These are phyloP conservation scores for Gymnobelideus leadbeateri DNA, from an alignment of 2,113 vertebrate genomes.

Conservation along the genomic window DNA sequence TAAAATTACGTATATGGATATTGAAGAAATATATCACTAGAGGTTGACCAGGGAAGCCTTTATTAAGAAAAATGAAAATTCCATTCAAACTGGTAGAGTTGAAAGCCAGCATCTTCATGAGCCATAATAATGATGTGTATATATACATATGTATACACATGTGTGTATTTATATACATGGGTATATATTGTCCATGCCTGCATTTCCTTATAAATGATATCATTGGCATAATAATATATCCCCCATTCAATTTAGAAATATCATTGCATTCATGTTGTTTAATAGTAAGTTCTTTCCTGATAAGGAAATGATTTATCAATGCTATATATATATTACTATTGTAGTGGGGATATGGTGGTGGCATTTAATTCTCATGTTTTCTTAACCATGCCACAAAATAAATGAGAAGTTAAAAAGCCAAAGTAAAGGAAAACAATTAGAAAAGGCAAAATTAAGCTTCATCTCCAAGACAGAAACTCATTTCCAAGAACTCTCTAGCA, in stretches of 20 bases:
- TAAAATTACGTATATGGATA: not conserved
- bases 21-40: not conserved
- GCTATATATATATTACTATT: not conserved
- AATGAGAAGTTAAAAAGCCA: conserved; percentile 7
- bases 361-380: not conserved
- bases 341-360: not conserved
- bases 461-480: not conserved
- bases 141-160: not conserved
- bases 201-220: conserved; percentile 8
- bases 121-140: not conserved
- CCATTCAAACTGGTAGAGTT: not conserved
- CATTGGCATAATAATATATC: not conserved
- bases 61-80: not conserved
- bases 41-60: not conserved
- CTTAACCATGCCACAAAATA: conserved; percentile 16
- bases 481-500: not conserved
- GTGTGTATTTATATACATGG: not conserved
- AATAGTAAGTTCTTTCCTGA: not conserved
- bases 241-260: conserved; percentile 8
- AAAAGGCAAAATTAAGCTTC: not conserved
- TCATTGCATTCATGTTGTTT: conserved; percentile 1
- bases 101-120: not conserved
- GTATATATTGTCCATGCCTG: not conserved
- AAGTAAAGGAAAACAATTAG: not conserved
- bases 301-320: conserved; percentile 3